phyloP scores from a whole-genome alignment of 2,797 vertebrate genomes.

The Coracias cyanogaster region DNA sequence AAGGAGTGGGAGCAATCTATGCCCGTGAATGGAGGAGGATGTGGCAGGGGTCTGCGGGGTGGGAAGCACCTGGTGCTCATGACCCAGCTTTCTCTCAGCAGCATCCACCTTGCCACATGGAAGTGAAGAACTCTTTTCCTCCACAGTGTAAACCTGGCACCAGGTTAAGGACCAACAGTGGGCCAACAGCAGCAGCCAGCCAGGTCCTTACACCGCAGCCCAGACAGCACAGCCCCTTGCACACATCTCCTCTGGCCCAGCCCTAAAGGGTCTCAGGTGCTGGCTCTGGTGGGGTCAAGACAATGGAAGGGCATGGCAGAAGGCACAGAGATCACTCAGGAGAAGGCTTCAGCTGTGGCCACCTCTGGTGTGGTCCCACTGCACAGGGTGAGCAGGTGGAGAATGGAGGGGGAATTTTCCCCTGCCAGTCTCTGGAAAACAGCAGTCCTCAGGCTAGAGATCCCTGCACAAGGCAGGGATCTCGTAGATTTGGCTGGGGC shows the following conservation, averaged over 20 bases:
- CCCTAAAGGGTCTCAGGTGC: fast-evolving
- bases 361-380: not conserved
- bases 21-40: not conserved
- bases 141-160: fast-evolving
- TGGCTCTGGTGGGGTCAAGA: not conserved
- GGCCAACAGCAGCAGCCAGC: not conserved
- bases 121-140: not conserved
- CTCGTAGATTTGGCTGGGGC: not conserved
- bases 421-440: not conserved
- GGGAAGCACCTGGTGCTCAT: not conserved
- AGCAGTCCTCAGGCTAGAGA: fast-evolving
- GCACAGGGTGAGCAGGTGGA: not conserved
- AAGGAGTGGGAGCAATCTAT: fast-evolving
- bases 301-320: not conserved
- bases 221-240: not conserved
- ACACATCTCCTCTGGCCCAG: not conserved
- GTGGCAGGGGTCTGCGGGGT: not conserved
- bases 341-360: not conserved
- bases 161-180: not conserved
- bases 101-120: not conserved
- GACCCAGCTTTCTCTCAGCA: not conserved
- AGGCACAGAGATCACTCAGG: not conserved
- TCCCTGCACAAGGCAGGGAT: not conserved
- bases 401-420: not conserved
- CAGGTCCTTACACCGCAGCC: not conserved